Conservation (phyloP, 2,113 vertebrate species). For the Zootoca vivipara region DNA sequence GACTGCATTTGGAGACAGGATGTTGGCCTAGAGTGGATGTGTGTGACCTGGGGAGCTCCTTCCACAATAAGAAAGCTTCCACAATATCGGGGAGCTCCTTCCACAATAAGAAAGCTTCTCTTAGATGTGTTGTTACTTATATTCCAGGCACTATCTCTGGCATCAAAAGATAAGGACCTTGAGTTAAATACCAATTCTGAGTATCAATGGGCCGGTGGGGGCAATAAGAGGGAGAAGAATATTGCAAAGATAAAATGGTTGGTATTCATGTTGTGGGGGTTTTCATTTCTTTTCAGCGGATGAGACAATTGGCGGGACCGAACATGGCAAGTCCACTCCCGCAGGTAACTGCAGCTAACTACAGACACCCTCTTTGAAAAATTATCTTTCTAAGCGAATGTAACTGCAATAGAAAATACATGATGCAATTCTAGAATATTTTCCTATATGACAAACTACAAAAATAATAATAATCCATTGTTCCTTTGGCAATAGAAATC, state of each 20-base stretch:
- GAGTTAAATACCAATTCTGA: neutral
- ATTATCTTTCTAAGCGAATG: neutral
- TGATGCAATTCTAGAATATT: neutral
- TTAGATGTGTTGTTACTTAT: neutral
- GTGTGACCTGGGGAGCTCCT: neutral
- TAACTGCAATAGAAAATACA: neutral
- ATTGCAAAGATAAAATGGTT: neutral
- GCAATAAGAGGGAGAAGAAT: neutral
- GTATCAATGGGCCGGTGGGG: neutral
- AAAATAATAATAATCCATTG: neutral
- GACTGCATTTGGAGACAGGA: neutral
- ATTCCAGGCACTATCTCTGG: neutral
- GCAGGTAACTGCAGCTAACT: conserved; percentile 53
- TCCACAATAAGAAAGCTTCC: neutral
- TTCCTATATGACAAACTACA: neutral
- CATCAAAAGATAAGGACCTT: neutral
- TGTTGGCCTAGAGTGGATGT: neutral
- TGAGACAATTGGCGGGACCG: conserved; percentile 57
- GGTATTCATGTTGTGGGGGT: neutral
- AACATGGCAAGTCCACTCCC: conserved; percentile 57
- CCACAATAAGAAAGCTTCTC: neutral
- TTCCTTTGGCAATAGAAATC: neutral
- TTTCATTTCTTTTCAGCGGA: conserved; percentile 55
- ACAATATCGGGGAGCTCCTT: neutral
- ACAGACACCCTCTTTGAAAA: neutral